Conservation (phyloP, 2,888 invertebrate species). For the Parelbella ahira region DNA sequence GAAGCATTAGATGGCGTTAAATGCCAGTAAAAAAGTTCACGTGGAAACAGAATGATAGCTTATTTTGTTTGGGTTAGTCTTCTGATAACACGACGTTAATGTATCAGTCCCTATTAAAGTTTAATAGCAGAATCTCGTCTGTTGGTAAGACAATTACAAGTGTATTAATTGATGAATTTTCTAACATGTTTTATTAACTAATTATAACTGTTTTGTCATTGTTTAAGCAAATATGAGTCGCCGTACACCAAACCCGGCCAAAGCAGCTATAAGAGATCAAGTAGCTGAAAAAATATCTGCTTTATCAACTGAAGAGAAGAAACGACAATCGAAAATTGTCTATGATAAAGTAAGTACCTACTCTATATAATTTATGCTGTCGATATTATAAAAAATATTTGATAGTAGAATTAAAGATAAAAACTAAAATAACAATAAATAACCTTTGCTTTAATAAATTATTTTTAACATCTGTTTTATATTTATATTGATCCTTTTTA, state of each 20-base stretch:
- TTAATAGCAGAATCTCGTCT: conserved; percentile 7
- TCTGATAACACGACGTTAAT: conserved; percentile 13
- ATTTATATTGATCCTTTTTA: too few relatives aligned
- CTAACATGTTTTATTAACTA: not conserved
- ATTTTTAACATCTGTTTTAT: too few relatives aligned
- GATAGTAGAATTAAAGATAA: too few relatives aligned
- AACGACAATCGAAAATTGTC: conserved; percentile 58
- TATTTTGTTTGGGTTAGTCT: conserved; percentile 10
- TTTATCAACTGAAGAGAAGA: conserved; percentile 58
- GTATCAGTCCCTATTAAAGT: conserved; percentile 13
- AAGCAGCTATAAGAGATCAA: conserved; percentile 53
- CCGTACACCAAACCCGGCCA: conserved; percentile 58
- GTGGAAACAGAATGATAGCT: too few relatives aligned
- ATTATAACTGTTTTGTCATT: not conserved
- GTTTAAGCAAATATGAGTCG: conserved; percentile 47
- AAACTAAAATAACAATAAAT: too few relatives aligned
- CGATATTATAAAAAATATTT: too few relatives aligned
- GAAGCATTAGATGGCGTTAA: too few relatives aligned
- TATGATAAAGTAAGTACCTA: conserved; percentile 64
- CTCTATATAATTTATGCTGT: too few relatives aligned
- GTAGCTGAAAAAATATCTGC: conserved; percentile 53
- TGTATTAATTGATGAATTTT: not conserved
- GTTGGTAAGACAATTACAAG: conserved; percentile 16
- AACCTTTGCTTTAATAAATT: too few relatives aligned
- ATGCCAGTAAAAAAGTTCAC: too few relatives aligned